Conservation (phyloP, 2,113 vertebrate genomes). For the Pterocles burchelli region DNA sequence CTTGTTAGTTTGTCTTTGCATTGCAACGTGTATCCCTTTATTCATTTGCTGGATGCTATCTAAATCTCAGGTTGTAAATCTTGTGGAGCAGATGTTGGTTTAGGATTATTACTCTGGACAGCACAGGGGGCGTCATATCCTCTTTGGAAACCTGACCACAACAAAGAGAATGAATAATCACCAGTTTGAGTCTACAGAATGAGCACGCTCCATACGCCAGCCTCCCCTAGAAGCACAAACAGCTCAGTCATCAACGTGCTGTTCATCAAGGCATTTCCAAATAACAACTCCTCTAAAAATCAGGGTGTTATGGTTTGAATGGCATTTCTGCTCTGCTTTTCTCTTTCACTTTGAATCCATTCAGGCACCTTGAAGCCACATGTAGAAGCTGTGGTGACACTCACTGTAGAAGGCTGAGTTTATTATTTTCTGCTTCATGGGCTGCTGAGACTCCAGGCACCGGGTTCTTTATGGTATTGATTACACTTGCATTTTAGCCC, state of each 20-base stretch:
- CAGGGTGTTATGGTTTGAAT: background rate
- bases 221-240: background rate
- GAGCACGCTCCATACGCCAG: background rate
- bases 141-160: background rate
- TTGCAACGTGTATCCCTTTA: background rate
- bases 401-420: background rate
- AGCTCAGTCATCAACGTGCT: background rate
- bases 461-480: slow-evolving; percentile 1
- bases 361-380: slow-evolving; percentile 15
- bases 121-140: background rate
- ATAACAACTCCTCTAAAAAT: background rate
- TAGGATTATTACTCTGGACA: background rate
- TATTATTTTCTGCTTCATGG: slow-evolving; percentile 20
- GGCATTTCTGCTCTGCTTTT: slow-evolving; percentile 18
- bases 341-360: slow-evolving; percentile 23
- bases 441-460: slow-evolving; percentile 3
- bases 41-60: background rate
- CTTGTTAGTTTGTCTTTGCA: background rate
- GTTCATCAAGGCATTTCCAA: background rate
- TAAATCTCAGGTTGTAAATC: background rate
- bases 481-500: slow-evolving; percentile 21
- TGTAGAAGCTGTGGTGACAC: background rate
- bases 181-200: background rate
- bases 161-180: background rate
- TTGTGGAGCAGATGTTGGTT: background rate